phyloP scores from a whole-genome alignment of 1,140 invertebrate species.

The Psilanteris sp. region DNA sequence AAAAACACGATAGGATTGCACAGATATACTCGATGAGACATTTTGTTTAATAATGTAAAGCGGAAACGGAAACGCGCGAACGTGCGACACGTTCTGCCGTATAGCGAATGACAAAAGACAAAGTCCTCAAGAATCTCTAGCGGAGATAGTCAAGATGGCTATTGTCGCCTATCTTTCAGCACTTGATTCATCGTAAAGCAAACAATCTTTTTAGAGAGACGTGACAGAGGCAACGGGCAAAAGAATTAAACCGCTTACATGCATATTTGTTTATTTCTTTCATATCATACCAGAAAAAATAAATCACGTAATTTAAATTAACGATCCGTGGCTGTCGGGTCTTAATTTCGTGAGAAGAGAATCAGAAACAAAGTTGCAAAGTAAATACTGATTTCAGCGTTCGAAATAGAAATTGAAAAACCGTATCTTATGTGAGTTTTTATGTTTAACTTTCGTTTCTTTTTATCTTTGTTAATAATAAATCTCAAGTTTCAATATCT shows the following conservation, averaged over 20 bases:
- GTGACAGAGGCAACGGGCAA: slow-evolving; percentile 51
- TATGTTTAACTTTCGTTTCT: too few relatives aligned
- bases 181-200: slow-evolving; percentile 69
- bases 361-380: slow-evolving; percentile 19
- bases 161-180: slow-evolving; percentile 71
- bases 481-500: too few relatives aligned
- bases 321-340: slow-evolving; percentile 1
- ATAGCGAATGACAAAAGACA: slow-evolving; percentile 16
- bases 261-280: slow-evolving; percentile 36
- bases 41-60: slow-evolving; percentile 10
- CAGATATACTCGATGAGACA: neutral
- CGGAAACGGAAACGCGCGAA: slow-evolving; percentile 29
- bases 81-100: slow-evolving; percentile 2
- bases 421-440: too few relatives aligned
- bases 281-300: slow-evolving; percentile 21
- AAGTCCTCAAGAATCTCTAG: slow-evolving; percentile 16
- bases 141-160: slow-evolving; percentile 69
- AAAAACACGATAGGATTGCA: too few relatives aligned
- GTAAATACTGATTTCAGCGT: too few relatives aligned
- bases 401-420: too few relatives aligned
- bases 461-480: too few relatives aligned
- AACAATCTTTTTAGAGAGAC: slow-evolving; percentile 73
- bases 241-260: slow-evolving; percentile 35
- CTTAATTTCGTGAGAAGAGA: neutral
- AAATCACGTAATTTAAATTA: slow-evolving; percentile 25